Conservation (phyloP, 1,140 invertebrate species). For the Papilio xuthus region DNA sequence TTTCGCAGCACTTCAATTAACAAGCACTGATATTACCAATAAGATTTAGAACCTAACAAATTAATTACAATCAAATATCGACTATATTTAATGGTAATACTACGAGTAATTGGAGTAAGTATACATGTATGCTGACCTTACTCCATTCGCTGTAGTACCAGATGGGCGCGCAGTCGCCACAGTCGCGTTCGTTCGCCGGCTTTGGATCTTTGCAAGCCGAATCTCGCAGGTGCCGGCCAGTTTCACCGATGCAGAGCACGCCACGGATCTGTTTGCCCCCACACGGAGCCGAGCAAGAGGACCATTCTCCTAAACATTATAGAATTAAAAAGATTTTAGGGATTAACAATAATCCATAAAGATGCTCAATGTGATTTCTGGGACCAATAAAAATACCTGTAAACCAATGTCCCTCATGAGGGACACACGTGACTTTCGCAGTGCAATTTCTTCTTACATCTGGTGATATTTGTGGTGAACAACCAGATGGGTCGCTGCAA, state of each 20-base stretch:
- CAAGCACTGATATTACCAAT: not conserved
- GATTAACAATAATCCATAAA: not conserved
- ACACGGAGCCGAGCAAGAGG: conserved; percentile 63
- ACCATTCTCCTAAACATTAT: conserved; percentile 65
- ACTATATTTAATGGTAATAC: too few relatives aligned
- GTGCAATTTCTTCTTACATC: conserved; percentile 80
- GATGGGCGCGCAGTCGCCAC: conserved; percentile 54
- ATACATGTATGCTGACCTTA: conserved; percentile 39
- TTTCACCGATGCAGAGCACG: conserved; percentile 71
- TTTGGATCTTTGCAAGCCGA: conserved; percentile 56
- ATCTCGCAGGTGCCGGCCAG: conserved; percentile 64
- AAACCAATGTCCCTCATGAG: conserved; percentile 85
- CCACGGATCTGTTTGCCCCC: conserved; percentile 67
- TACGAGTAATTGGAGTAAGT: not conserved
- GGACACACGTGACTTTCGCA: conserved; percentile 76
- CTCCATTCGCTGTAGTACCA: conserved; percentile 74
- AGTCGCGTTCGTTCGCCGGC: conserved; percentile 57
- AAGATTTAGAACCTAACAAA: too few relatives aligned
- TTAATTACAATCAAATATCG: too few relatives aligned
- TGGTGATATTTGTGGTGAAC: conserved; percentile 78
- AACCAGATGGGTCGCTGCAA: conserved; percentile 82
- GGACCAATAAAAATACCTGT: conserved; percentile 65
- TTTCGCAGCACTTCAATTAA: not conserved
- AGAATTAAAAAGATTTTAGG: not conserved
- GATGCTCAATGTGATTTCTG: too few relatives aligned